A percentile compares a stretch with the other conserved stretches of the same genome.
phyloP scores from a whole-genome alignment of 2,888 invertebrate species.

The Trichopoda pennipes region DNA sequence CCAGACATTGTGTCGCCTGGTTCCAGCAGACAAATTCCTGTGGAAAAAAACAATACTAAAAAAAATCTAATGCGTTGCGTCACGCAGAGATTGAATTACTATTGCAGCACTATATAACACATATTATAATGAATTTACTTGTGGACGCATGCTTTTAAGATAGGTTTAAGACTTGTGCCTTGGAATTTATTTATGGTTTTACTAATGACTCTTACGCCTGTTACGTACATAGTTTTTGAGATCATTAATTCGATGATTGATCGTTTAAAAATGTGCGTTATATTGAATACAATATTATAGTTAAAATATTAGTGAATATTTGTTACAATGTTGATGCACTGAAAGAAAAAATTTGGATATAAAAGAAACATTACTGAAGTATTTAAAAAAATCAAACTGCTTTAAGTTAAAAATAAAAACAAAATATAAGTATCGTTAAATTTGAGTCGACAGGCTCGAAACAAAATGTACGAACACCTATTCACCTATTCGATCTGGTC shows the following conservation, averaged over 20 bases:
- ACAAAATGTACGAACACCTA: too few species aligned
- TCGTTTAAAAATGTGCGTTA: constrained; percentile 53
- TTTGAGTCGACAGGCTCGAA: too few species aligned
- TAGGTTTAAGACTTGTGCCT: constrained; percentile 62
- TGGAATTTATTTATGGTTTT: constrained; percentile 77
- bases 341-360: constrained; percentile 4
- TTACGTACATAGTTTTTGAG: constrained; percentile 14
- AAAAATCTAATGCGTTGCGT: constrained; percentile 45
- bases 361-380: too few species aligned
- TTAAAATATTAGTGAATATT: neutral
- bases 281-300: constrained; percentile 11
- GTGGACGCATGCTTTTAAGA: constrained; percentile 41
- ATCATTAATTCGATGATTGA: constrained; percentile 64
- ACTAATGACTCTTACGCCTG: constrained; percentile 77
- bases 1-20: constrained; percentile 65
- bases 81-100: constrained; percentile 60
- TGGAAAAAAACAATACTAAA: neutral
- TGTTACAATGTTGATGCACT: constrained; percentile 11
- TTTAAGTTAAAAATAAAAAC: too few species aligned
- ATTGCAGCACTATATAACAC: neutral
- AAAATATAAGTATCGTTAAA: too few species aligned
- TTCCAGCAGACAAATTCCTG: constrained; percentile 38
- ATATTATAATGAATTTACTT: neutral
- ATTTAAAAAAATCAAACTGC: too few species aligned
- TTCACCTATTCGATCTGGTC: too few species aligned